Conservation (phyloP, 2,797 vertebrate species). For the Thaleichthys pacificus region DNA sequence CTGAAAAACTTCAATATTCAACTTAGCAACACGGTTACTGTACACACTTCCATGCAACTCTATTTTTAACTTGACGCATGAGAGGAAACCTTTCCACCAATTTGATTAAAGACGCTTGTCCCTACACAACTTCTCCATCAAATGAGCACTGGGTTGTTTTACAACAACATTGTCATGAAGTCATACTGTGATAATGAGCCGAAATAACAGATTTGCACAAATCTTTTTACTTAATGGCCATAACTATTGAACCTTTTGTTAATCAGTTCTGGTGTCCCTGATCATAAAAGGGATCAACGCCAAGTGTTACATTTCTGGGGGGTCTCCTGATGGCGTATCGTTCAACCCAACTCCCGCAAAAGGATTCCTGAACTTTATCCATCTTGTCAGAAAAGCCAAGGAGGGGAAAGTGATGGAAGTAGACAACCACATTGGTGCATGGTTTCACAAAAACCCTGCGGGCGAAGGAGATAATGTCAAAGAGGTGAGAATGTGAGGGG, state of each 20-base stretch:
- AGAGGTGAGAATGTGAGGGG: constrained; percentile 36
- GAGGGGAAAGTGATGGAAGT: constrained; percentile 46
- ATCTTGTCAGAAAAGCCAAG: constrained; percentile 48
- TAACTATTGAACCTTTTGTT: constrained; percentile 27
- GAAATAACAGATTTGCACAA: constrained; percentile 30
- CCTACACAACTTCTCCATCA: constrained; percentile 19
- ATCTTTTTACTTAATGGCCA: constrained; percentile 17
- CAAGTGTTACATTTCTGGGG: constrained; percentile 37
- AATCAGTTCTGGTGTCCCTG: constrained; percentile 49
- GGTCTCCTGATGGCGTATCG: constrained; percentile 43
- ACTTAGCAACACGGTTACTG: constrained; percentile 57
- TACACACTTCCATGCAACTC: constrained; percentile 35
- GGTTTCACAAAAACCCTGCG: constrained; percentile 32
- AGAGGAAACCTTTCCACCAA: constrained; percentile 31
- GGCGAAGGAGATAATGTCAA: constrained; percentile 44
- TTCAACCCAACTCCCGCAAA: constrained; percentile 52
- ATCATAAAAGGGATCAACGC: constrained; percentile 38
- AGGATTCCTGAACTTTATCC: constrained; percentile 53
- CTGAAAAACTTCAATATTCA: background rate
- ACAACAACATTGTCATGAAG: constrained; percentile 15
- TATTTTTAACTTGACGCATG: constrained; percentile 45
- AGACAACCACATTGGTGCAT: constrained; percentile 46
- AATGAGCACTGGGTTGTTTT: constrained; percentile 29
- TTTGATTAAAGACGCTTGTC: constrained; percentile 11
- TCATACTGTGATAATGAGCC: constrained; percentile 22